Base-by-base conservation (phyloP, 1,140 invertebrate species). In the Fopius arisanus region DNA sequence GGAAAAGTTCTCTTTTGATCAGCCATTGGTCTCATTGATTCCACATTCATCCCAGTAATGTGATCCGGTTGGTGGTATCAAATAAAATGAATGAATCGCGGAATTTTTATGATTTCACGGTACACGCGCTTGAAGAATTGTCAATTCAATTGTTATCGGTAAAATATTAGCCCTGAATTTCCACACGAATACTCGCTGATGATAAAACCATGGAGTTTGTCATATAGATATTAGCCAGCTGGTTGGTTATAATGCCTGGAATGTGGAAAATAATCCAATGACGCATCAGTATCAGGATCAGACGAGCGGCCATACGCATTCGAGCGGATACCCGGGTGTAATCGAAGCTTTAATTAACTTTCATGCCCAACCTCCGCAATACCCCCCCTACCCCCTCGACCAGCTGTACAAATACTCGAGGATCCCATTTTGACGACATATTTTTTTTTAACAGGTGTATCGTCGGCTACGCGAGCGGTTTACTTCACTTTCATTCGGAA, bases 331-430 rank as follows among this genome's bases (percentile, higher is more conserved):
- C 54, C 54, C 54, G 54, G 3, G 23, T 59, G 54, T 59, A 59
- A 59, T 59, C 54, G 54, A 59, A 23, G 54, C 54, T 59, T 59
- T 59, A 59, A 59, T 59, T 59, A 59, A 59, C 54, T 59, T 59
- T 59, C 54, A 59, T 59, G 23, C 54, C 10, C 54, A 59, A 2
- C 1, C 23, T 19, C 9, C 54, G 26, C 14, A 23, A 59, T 28
- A 14, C 54, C 21, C 19, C 33, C 33, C 2, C 33, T 37, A 3
- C 7, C 26, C 23, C 54, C 54, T 19, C 10, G 5, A 2, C 19
- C 23, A 59, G 26, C 19, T 59, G 54, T 23, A 59, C 54, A 28
- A 3, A 14, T 14, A 19, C 16, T 5, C 7, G 19, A 23, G 54
- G 10, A 59, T 26, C 3, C 4, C 19, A 23, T 59, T 21, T 51